Percentiles rank a stretch among this genome's conserved stretches.
Evolutionary conservation across 2,888 invertebrate genomes (phyloP).

Genomic region (Alitta virens): DNA sequence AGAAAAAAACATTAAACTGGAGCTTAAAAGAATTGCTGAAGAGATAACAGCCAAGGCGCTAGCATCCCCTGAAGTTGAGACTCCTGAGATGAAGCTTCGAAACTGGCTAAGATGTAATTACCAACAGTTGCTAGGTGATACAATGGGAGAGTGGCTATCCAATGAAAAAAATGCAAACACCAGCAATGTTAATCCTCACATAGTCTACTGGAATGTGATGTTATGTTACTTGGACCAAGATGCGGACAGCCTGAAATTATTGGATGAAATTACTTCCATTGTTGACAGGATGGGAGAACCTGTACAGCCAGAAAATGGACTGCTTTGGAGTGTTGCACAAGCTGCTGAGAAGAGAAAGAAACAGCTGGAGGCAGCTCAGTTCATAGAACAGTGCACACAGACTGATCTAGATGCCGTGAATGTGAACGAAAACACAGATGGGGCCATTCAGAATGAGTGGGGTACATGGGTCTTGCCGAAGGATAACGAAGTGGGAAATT

Average conservation of each 20-base stretch:
- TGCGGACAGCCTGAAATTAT: background rate
- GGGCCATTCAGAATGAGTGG: background rate
- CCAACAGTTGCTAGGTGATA: too few species aligned
- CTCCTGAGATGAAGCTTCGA: too few species aligned
- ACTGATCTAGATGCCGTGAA: background rate
- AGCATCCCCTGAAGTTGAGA: too few species aligned
- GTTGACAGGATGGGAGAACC: background rate
- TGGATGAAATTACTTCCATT: background rate
- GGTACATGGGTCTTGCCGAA: background rate
- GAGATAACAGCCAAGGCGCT: too few species aligned
- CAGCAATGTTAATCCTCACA: constrained; percentile 1
- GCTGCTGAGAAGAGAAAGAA: background rate
- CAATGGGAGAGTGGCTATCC: too few species aligned
- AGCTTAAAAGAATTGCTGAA: too few species aligned
- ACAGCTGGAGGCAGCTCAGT: too few species aligned
- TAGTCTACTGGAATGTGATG: constrained; percentile 7
- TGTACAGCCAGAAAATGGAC: constrained; percentile 7
- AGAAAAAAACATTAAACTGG: too few species aligned
- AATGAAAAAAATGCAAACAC: background rate
- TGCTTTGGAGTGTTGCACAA: constrained; percentile 1
- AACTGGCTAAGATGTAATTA: too few species aligned
- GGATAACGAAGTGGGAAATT: background rate
- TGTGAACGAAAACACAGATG: background rate
- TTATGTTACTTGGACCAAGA: constrained; percentile 2
- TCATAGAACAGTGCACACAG: too few species aligned